A percentile compares a stretch with the other conserved stretches of the same genome.
These are phyloP conservation scores for Trichogramma dendrolimi DNA, from an alignment of 2,888 invertebrate genomes.

Conservation along the genomic window DNA sequence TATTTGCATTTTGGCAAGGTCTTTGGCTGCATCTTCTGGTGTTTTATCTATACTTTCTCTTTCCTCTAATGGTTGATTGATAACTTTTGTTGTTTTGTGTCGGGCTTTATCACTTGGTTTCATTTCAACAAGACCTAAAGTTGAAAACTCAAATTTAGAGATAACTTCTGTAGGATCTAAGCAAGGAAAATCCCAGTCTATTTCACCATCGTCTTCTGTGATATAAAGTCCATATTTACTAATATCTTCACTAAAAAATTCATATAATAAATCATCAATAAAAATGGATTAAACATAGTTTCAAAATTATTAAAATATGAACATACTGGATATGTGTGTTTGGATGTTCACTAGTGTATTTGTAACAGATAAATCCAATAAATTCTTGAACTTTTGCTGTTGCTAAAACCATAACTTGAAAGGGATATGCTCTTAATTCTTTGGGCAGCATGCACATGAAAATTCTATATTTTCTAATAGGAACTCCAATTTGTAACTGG, in stretches of 20 bases:
- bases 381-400: constrained; percentile 85
- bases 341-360: constrained; percentile 57
- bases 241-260: constrained; percentile 52
- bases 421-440: constrained; percentile 77
- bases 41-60: constrained; percentile 43
- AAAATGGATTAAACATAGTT: background rate
- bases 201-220: constrained; percentile 94
- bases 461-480: constrained; percentile 81
- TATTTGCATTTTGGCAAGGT: constrained; percentile 65
- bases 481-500: constrained; percentile 68
- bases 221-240: constrained; percentile 83
- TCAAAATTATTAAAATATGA: constrained; percentile 12
- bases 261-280: background rate
- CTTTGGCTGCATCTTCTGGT: constrained; percentile 49
- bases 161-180: constrained; percentile 84
- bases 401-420: constrained; percentile 75
- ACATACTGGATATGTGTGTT: constrained; percentile 50
- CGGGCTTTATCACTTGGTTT: constrained; percentile 53
- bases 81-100: constrained; percentile 38
- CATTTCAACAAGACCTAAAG: constrained; percentile 81
- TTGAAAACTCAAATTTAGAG: constrained; percentile 87
- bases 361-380: constrained; percentile 88
- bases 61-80: constrained; percentile 48
- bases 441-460: constrained; percentile 84
- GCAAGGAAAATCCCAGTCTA: constrained; percentile 88